phyloP scores from a whole-genome alignment of 2,113 vertebrate species.

The Burhinus oedicnemus region DNA sequence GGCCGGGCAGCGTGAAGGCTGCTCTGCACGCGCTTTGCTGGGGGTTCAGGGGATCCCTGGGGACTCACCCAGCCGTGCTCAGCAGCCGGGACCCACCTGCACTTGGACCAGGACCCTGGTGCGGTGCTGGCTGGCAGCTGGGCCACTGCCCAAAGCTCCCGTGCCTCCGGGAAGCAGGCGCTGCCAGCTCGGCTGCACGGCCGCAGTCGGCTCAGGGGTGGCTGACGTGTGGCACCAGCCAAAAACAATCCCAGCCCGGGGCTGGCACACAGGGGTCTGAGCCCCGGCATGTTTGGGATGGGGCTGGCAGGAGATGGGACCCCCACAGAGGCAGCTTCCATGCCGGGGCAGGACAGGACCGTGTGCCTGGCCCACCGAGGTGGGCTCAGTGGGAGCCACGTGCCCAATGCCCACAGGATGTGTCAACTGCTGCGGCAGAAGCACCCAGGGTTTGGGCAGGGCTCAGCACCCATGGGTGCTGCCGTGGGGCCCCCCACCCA shows the following conservation, averaged over 20 bases:
- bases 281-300: background rate
- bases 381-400: background rate
- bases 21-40: accelerated
- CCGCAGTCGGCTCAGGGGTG: background rate
- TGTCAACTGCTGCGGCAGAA: background rate
- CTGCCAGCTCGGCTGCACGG: background rate
- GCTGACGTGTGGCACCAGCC: background rate
- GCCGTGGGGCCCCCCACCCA: background rate
- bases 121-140: background rate
- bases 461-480: background rate
- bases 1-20: background rate
- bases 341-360: background rate
- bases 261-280: background rate
- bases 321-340: accelerated
- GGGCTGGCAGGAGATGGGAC: background rate
- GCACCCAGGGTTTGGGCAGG: background rate
- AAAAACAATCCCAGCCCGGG: background rate
- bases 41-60: background rate
- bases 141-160: background rate
- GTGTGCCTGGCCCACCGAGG: background rate
- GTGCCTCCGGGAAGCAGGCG: background rate
- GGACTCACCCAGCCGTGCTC: accelerated
- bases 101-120: background rate
- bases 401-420: background rate
- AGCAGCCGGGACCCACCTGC: background rate